These are phyloP conservation scores for Buathra laborator DNA, from an alignment of 2,888 invertebrate species.

Conservation along the genomic window DNA sequence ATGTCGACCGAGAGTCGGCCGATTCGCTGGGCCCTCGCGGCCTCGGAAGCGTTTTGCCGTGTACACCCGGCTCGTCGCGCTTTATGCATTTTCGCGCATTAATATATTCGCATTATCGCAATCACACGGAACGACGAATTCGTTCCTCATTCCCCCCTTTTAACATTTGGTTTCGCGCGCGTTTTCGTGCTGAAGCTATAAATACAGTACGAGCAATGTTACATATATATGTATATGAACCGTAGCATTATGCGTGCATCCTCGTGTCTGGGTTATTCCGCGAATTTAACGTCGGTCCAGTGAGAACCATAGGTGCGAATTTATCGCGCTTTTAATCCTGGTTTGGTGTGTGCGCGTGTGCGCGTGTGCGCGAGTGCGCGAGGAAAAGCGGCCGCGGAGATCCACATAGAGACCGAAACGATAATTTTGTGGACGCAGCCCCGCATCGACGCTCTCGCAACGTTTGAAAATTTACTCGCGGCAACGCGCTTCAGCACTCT, in stretches of 20 bases:
- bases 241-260: conserved; percentile 32
- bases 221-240: conserved; percentile 19
- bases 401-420: conserved; percentile 10
- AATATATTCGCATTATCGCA: conserved; percentile 79
- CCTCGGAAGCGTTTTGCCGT: conserved; percentile 67
- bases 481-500: conserved; percentile 28
- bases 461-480: conserved; percentile 43
- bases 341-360: not conserved
- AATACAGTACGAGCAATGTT: conserved; percentile 55
- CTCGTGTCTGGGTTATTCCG: conserved; percentile 48
- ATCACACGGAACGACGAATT: conserved; percentile 74
- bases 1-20: conserved; percentile 27
- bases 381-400: conserved; percentile 38
- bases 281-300: conserved; percentile 44
- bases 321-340: conserved; percentile 69
- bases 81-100: conserved; percentile 77
- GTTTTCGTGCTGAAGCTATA: conserved; percentile 55
- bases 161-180: conserved; percentile 8
- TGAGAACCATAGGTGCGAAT: conserved; percentile 44
- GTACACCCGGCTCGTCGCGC: conserved; percentile 65
- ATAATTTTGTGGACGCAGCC: conserved; percentile 62
- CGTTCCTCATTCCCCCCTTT: conserved; percentile 56
- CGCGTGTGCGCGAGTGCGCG: not conserved
- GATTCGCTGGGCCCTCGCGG: conserved; percentile 68
- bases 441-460: conserved; percentile 25